Evolutionary conservation across 2,797 vertebrate species (phyloP).

Genomic region (Anabacerthia variegaticeps): DNA sequence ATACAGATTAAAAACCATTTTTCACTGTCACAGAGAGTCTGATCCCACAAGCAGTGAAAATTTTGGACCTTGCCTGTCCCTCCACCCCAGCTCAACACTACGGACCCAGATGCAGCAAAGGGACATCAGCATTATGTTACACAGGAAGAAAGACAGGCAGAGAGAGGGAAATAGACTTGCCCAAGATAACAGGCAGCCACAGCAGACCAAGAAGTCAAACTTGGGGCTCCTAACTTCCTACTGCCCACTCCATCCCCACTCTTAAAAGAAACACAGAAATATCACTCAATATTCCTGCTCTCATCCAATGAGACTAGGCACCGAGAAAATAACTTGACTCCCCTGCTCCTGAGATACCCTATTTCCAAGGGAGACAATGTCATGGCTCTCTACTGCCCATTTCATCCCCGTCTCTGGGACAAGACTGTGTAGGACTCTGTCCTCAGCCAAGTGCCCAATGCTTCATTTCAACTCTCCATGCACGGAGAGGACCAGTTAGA

Average conservation of each 20-base stretch:
- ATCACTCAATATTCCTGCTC: neutral
- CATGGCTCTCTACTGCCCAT: neutral
- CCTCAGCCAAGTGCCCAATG: neutral
- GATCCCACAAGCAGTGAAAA: neutral
- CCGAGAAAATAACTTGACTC: neutral
- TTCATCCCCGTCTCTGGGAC: neutral
- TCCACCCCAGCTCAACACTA: neutral
- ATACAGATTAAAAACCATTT: neutral
- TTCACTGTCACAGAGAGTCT: neutral
- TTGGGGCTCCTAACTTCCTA: slow-evolving; percentile 8
- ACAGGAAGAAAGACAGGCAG: slow-evolving; percentile 51
- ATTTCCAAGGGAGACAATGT: neutral
- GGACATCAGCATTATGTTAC: slow-evolving; percentile 42
- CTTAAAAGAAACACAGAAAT: neutral
- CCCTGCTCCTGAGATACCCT: neutral
- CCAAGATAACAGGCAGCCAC: slow-evolving; percentile 53
- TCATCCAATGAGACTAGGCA: neutral
- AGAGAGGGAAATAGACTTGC: slow-evolving; percentile 52
- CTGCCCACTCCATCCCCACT: neutral
- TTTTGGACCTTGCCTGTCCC: neutral
- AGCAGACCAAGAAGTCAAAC: slow-evolving; percentile 45
- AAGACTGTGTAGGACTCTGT: neutral
- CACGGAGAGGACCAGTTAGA: neutral
- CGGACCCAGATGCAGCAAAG: slow-evolving; percentile 10
- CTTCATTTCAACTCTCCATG: neutral